These are phyloP conservation scores for Drosophila kikkawai DNA, from an alignment of 1,140 invertebrate species.

Conservation along the genomic window DNA sequence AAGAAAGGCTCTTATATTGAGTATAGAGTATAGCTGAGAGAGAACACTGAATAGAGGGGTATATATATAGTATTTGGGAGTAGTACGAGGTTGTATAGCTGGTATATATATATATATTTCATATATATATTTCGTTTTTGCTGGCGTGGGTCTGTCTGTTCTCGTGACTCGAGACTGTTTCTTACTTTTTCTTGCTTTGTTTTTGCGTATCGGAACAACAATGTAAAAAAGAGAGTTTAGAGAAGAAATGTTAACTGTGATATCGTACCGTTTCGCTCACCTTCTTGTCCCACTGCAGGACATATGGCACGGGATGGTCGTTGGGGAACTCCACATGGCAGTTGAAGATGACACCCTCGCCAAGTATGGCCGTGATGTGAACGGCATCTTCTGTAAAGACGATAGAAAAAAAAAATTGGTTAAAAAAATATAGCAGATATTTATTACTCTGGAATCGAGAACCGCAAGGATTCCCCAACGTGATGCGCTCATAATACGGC, in stretches of 20 bases:
- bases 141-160: constrained; percentile 55
- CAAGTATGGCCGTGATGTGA: constrained; percentile 97
- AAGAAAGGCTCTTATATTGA: constrained; percentile 14
- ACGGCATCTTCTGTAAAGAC: constrained; percentile 92
- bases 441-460: neutral
- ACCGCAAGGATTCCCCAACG: constrained; percentile 31
- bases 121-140: constrained; percentile 35
- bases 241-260: constrained; percentile 86
- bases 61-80: constrained; percentile 22
- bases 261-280: constrained; percentile 97
- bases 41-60: constrained; percentile 36
- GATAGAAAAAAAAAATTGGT: neutral
- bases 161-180: constrained; percentile 56
- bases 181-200: constrained; percentile 78
- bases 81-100: constrained; percentile 10
- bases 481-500: constrained; percentile 58
- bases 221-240: constrained; percentile 88
- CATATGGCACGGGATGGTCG: constrained; percentile 97
- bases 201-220: constrained; percentile 82
- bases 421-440: neutral
- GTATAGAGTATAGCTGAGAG: constrained; percentile 19
- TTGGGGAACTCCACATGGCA: constrained; percentile 98
- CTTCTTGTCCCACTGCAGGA: constrained; percentile 99
- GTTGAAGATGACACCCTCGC: constrained; percentile 97
- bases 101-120: constrained; percentile 36